phyloP scores from a whole-genome alignment of 2,797 vertebrate species.

The Podargus strigoides region DNA sequence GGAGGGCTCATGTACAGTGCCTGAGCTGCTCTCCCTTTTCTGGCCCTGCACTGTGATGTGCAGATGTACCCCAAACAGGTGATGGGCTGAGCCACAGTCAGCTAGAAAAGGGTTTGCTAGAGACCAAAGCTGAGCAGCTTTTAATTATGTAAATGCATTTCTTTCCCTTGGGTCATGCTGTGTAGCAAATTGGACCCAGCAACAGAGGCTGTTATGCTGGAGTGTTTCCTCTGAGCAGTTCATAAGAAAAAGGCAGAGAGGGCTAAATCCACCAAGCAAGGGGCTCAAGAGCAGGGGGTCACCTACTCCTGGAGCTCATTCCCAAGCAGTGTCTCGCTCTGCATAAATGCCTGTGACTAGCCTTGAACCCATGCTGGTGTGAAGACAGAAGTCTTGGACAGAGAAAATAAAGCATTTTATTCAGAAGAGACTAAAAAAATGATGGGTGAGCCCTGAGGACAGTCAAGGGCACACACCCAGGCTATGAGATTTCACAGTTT shows the following conservation, averaged over 20 bases:
- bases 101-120: background rate
- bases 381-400: background rate
- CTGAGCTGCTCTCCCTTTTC: background rate
- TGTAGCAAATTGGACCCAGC: background rate
- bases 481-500: background rate
- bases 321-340: background rate
- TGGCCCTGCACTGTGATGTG: background rate
- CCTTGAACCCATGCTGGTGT: background rate
- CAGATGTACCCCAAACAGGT: background rate
- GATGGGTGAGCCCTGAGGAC: background rate
- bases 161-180: background rate
- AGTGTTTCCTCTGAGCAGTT: background rate
- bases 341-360: background rate
- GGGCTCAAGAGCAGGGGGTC: rapidly evolving
- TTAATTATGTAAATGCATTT: background rate
- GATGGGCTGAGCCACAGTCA: background rate
- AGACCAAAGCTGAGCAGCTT: background rate
- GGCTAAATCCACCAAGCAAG: background rate
- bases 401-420: background rate
- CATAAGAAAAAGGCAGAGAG: background rate
- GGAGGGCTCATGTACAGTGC: rapidly evolving
- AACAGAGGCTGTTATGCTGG: background rate
- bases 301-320: background rate
- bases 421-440: background rate
- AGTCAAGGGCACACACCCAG: background rate